These are phyloP conservation scores for Leptinotarsa undecemlineata DNA, from an alignment of 1,140 invertebrate species.

Conservation along the genomic window DNA sequence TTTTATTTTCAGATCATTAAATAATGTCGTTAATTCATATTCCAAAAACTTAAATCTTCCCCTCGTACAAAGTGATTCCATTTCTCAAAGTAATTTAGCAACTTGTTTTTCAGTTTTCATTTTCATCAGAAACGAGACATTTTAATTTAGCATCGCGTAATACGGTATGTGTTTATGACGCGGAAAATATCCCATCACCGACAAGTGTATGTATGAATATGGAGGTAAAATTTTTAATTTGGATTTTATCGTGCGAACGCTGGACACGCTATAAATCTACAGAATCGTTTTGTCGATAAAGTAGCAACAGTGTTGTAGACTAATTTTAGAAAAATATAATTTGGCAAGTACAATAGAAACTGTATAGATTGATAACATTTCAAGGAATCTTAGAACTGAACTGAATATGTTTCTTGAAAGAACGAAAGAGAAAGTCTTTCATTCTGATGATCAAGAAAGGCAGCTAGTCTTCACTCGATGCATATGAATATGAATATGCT, in stretches of 20 bases:
- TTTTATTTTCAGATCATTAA: too few species aligned
- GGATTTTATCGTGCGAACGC: constrained; percentile 12
- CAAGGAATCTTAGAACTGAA: too few species aligned
- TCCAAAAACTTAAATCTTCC: too few species aligned
- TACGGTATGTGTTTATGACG: constrained; percentile 26
- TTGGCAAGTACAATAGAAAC: too few species aligned
- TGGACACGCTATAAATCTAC: constrained; percentile 12
- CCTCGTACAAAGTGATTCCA: too few species aligned
- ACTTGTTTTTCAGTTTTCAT: not conserved
- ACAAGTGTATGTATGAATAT: constrained; percentile 10
- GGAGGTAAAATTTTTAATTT: constrained; percentile 22
- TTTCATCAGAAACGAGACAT: constrained; percentile 23
- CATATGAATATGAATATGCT: too few species aligned
- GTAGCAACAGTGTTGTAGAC: not conserved
- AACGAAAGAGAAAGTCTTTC: too few species aligned
- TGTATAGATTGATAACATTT: too few species aligned
- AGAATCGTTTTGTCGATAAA: constrained; percentile 12
- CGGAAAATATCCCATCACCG: constrained; percentile 25
- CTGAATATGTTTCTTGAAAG: too few species aligned
- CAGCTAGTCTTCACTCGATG: too few species aligned
- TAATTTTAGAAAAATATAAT: not conserved
- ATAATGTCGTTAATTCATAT: too few species aligned
- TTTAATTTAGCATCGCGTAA: constrained; percentile 21
- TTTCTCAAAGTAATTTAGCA: not conserved
- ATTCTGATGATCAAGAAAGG: too few species aligned